Evolutionary conservation across 2,888 invertebrate genomes (phyloP).

Genomic region (Acronicta psi): DNA sequence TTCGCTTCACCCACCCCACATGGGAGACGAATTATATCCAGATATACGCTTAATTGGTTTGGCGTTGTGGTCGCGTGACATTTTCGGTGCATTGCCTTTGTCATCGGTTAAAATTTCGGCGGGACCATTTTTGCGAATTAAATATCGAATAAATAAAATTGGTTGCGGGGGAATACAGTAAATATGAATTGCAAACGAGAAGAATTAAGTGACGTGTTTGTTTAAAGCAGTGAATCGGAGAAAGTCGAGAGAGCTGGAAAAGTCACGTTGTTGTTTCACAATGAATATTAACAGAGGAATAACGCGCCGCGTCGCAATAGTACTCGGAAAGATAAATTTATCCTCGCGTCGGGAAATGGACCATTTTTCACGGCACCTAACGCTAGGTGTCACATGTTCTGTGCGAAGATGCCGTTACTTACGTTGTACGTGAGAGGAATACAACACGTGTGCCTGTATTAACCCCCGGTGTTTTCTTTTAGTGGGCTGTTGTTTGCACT

Average conservation of each 20-base stretch:
- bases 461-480: constrained; percentile 74
- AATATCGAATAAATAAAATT: constrained; percentile 64
- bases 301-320: constrained; percentile 75
- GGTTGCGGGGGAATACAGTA: constrained; percentile 27
- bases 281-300: constrained; percentile 87
- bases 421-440: constrained; percentile 77
- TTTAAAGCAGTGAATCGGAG: constrained; percentile 36
- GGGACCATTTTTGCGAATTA: constrained; percentile 76
- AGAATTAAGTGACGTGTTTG: constrained; percentile 51
- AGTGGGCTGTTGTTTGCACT: constrained; percentile 67
- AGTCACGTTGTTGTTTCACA: constrained; percentile 74
- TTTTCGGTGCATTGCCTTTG: constrained; percentile 86
- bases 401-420: constrained; percentile 85
- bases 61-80: constrained; percentile 85
- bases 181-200: constrained; percentile 55
- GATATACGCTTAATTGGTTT: constrained; percentile 87
- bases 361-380: constrained; percentile 86
- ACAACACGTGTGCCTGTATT: constrained; percentile 76
- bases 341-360: constrained; percentile 76
- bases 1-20: constrained; percentile 62
- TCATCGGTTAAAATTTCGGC: constrained; percentile 82
- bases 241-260: constrained; percentile 51
- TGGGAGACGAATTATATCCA: constrained; percentile 78
- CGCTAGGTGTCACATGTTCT: constrained; percentile 82
- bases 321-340: constrained; percentile 86